phyloP scores from a whole-genome alignment of 2,113 vertebrate genomes.

The Microcebus tavaratra region DNA sequence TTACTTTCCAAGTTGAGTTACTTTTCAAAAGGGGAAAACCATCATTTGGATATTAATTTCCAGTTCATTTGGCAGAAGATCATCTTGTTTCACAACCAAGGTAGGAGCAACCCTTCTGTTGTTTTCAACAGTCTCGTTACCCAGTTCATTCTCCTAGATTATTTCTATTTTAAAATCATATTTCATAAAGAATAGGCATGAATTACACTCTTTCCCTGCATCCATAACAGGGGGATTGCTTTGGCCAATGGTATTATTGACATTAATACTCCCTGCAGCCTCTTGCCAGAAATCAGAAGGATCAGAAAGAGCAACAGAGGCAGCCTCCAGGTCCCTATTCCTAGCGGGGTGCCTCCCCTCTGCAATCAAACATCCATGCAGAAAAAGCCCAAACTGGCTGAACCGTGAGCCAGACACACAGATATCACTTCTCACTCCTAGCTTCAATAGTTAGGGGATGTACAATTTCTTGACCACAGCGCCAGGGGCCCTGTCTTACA shows the following conservation, averaged over 20 bases:
- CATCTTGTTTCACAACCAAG: background rate
- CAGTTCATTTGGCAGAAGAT: background rate
- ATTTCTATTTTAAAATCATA: slow-evolving; percentile 47
- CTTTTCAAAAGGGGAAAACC: background rate
- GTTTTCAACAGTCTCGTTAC: background rate
- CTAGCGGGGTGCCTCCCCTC: background rate
- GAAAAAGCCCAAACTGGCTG: background rate
- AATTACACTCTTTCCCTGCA: background rate
- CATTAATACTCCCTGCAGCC: background rate
- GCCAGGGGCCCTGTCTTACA: background rate
- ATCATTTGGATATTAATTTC: background rate
- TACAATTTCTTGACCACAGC: background rate
- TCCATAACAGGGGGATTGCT: background rate
- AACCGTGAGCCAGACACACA: background rate
- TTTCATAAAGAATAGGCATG: slow-evolving; percentile 21
- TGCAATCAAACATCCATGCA: background rate
- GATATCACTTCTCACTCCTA: background rate
- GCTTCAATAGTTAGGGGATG: background rate
- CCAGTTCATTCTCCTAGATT: background rate
- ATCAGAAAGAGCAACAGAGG: background rate
- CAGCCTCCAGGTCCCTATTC: background rate
- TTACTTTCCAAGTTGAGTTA: background rate
- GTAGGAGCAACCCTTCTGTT: background rate
- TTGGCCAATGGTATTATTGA: background rate
- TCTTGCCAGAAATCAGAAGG: background rate